Base-by-base conservation (phyloP, 1,140 invertebrate genomes). In the Lerema accius region DNA sequence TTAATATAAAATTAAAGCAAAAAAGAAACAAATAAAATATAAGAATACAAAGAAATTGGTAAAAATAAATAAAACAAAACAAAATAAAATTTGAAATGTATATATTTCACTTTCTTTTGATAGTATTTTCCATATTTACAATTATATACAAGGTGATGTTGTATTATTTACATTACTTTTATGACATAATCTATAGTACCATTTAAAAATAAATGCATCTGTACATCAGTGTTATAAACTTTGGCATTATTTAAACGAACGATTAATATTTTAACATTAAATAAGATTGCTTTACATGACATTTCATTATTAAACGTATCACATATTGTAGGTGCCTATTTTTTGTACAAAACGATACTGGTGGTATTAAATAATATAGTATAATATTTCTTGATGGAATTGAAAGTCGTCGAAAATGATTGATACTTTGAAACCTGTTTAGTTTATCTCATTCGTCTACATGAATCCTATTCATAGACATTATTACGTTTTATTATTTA, bases 171-270 rank as follows among this genome's bases (percentile, higher is more conserved):
- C 84, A 89, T 74, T 78, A 71, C 42, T 15, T 80, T 73, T 79
- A 69, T 61, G 56, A 78, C 56, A 76, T 68, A 63, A 66, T 37
- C 71, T 65, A 73, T 73, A 45, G 71, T 72, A 76, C 78, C 76
- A 70, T 69, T 66, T 69, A 71, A 68, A 76, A 67, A 78, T 83
- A 84, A 85, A 82, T 85, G 76, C 78, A 77, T 82, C 74, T 86
- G 78, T 86, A 86, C 82, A 86, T 67, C 61, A 73, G 69, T 76
- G 67, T 73, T 80, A 76, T 80, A 86, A 89, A 86, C 86, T 90
- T 90, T 90, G 86, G 86, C 78, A 90, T 90, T 84, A 80, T 78
- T 86, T 84, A 87, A 82, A 79, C 77, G 63, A 70, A 60, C 14
- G 15, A 59, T 58, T 39, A 17, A 45, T 58, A 16, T 28, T 16